Conservation (phyloP, 2,888 invertebrate species). For the Plemyria rubiginata region DNA sequence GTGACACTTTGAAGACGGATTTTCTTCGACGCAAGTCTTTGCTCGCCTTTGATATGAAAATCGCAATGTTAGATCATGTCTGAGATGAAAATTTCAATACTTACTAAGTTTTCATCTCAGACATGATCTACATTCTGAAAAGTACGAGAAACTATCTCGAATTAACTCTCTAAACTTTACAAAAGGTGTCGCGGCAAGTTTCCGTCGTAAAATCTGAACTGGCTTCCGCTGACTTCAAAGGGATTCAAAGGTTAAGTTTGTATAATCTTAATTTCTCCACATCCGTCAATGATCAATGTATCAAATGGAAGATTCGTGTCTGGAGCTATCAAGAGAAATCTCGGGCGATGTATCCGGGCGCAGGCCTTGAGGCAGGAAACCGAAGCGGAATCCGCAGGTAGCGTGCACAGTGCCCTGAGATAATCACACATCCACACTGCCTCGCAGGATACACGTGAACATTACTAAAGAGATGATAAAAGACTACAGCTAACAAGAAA, state of each 20-base stretch:
- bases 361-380: constrained; percentile 70
- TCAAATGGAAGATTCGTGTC: constrained; percentile 62
- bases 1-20: constrained; percentile 71
- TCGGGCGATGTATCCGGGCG: constrained; percentile 67
- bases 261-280: constrained; percentile 59
- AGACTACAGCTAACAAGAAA: constrained; percentile 36
- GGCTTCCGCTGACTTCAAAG: constrained; percentile 49
- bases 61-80: no score
- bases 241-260: constrained; percentile 46
- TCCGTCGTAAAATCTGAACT: constrained; percentile 44
- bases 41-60: constrained; percentile 66
- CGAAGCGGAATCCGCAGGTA: constrained; percentile 69
- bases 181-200: constrained; percentile 27
- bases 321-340: constrained; percentile 75
- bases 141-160: constrained; percentile 4
- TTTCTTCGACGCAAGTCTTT: constrained; percentile 65
- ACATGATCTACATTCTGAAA: constrained; percentile 23
- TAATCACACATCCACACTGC: constrained; percentile 34
- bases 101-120: constrained; percentile 37
- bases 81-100: no score
- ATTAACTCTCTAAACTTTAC: constrained; percentile 14
- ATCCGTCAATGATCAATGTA: constrained; percentile 43
- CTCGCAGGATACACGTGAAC: constrained; percentile 36
- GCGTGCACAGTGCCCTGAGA: constrained; percentile 42
- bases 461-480: constrained; percentile 31